Conservation (phyloP, 2,888 invertebrate genomes). For the Venusia cambrica region DNA sequence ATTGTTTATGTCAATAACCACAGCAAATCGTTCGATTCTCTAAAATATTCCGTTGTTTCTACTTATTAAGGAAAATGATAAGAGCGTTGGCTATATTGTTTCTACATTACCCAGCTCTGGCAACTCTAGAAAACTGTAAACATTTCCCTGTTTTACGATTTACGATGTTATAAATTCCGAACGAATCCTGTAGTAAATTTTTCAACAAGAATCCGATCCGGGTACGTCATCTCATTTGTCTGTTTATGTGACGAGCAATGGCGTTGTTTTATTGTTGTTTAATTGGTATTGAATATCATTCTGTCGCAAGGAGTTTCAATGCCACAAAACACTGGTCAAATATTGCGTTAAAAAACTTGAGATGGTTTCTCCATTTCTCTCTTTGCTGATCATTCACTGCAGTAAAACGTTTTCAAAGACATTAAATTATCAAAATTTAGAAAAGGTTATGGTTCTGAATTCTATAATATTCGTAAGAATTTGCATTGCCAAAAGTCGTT, state of each 20-base stretch:
- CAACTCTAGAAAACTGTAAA: conserved; percentile 55
- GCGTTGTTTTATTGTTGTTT: conserved; percentile 9
- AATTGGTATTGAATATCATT: conserved; percentile 2
- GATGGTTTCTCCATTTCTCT: too few relatives aligned
- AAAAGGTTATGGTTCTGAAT: too few relatives aligned
- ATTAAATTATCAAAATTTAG: too few relatives aligned
- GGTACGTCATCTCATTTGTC: conserved; percentile 26
- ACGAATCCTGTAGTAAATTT: conserved; percentile 69
- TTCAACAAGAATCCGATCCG: conserved; percentile 53
- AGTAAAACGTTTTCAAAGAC: too few relatives aligned
- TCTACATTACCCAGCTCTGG: conserved; percentile 55
- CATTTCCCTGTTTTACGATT: conserved; percentile 65
- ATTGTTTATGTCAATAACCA: too few relatives aligned
- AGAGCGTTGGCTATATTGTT: conserved; percentile 45
- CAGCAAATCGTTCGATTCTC: conserved; percentile 17
- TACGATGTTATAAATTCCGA: conserved; percentile 69
- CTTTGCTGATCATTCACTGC: too few relatives aligned
- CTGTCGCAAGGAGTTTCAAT: not conserved
- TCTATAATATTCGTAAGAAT: too few relatives aligned
- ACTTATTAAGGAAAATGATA: conserved; percentile 48
- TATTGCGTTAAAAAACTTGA: too few relatives aligned
- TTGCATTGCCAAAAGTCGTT: too few relatives aligned
- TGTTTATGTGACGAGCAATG: conserved; percentile 13
- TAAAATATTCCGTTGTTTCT: conserved; percentile 37
- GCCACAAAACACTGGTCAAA: too few relatives aligned